Base-by-base conservation (phyloP, 1,140 invertebrate genomes). In the Macrocentrus cingulum region DNA sequence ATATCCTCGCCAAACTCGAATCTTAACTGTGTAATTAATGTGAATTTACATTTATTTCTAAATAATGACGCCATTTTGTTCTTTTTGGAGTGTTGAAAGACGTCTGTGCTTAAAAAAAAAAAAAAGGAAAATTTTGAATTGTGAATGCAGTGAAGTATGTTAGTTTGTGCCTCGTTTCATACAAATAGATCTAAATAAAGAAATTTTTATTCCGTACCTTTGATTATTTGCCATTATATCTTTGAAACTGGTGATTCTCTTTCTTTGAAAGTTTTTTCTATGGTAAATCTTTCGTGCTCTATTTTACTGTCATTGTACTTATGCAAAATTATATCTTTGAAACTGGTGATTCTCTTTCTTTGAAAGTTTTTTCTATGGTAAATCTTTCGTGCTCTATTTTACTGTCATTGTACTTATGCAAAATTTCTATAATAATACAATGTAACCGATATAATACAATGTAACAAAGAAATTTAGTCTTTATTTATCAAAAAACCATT, bases 1-100 rank as follows among this genome's bases (percentile, higher is more conserved):
- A 99, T 75, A 96, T 99, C 75, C 83, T 99, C 60, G 97, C 95
- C 41, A 98, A 98, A 81, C 84, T 95, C 60, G 86, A 90, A 72
- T 75, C 74, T 64, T 80, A 79, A 80, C 65, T 63, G 8, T 39
- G 8, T 3, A n/a, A 63, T 56, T 49, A 8, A 41, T 19, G 36
- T 58, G 59, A 1, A 19, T 34, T 44, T 62, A 60, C 32, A 39
- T 51, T 65, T 55, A 63, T 20, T 44, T 60, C 59, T 36, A n/a
- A 48, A 22, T 41, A 51, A 60, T 63, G 58, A 36, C 23, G 7
- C 9, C 9, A 16, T 32, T 34, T 19, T 19, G 25, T 8, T 15
- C 44, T 50, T 41, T 64, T 45, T 54, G 29, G 36, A 56, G 46
- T 55, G 39, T 20, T 48, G 19, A 1, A 45, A 46, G 23, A 1